These are phyloP conservation scores for Manis crassicaudata DNA, from an alignment of 2,797 vertebrate genomes.

Conservation along the genomic window DNA sequence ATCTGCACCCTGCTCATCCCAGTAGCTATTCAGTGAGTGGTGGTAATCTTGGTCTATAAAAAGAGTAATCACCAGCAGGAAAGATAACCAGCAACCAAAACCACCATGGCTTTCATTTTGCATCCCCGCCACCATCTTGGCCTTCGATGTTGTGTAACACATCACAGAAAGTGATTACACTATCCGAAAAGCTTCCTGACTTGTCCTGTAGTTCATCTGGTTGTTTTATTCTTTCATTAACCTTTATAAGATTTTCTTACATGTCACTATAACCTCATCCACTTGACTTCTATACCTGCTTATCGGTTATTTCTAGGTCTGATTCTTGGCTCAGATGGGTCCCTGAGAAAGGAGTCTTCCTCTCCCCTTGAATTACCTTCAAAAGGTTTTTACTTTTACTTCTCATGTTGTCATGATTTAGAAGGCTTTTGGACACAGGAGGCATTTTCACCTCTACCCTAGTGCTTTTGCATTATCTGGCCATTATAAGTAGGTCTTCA, in stretches of 20 bases:
- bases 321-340: constrained; percentile 12
- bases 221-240: constrained; percentile 19
- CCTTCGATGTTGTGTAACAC: background rate
- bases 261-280: constrained; percentile 11
- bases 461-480: constrained; percentile 36
- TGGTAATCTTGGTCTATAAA: background rate
- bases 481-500: background rate
- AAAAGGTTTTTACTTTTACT: constrained; percentile 33
- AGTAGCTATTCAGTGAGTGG: constrained; percentile 10
- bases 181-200: constrained; percentile 36
- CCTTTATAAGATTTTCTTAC: constrained; percentile 19
- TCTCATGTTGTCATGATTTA: constrained; percentile 27
- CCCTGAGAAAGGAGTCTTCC: background rate
- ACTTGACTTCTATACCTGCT: background rate
- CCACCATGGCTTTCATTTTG: background rate
- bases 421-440: constrained; percentile 36
- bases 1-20: background rate
- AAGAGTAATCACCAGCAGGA: background rate
- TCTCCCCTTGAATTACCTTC: constrained; percentile 12
- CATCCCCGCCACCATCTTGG: background rate
- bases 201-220: constrained; percentile 13
- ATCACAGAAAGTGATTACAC: background rate
- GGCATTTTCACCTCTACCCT: background rate
- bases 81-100: background rate
- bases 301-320: constrained; percentile 42